Percentiles rank a stretch among this genome's conserved stretches.
phyloP scores from a whole-genome alignment of 2,888 invertebrate species.

The Dynastes grantii region DNA sequence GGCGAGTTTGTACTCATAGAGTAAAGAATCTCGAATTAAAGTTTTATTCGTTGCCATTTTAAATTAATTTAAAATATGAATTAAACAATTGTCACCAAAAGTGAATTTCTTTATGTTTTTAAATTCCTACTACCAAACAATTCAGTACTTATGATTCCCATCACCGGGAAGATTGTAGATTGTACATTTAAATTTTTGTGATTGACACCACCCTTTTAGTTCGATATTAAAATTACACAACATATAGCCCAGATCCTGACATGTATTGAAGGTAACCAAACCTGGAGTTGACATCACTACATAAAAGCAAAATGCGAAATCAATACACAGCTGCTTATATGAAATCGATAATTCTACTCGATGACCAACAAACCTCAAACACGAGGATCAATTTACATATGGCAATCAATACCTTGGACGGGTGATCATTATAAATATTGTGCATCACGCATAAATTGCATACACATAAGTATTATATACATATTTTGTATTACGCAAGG shows the following conservation, averaged over 20 bases:
- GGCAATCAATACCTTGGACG: background rate
- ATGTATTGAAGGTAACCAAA: conserved; percentile 1
- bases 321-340: conserved; percentile 1
- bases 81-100: no score
- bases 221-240: background rate
- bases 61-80: no score
- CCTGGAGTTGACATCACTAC: background rate
- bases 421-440: conserved; percentile 1
- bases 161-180: no score
- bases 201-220: background rate
- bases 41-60: no score
- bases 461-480: no score
- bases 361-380: conserved; percentile 15
- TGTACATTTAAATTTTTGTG: no score
- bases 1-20: no score
- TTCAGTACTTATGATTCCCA: no score
- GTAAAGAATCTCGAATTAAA: no score
- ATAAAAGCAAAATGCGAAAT: background rate
- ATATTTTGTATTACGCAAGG: no score
- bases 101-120: no score
- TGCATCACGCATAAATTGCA: background rate
- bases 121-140: no score
- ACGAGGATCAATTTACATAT: conserved; percentile 14
- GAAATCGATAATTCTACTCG: conserved; percentile 6
- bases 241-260: background rate